phyloP scores from a whole-genome alignment of 92 coral and sea anemone species.

The Phenganax subtilis region DNA sequence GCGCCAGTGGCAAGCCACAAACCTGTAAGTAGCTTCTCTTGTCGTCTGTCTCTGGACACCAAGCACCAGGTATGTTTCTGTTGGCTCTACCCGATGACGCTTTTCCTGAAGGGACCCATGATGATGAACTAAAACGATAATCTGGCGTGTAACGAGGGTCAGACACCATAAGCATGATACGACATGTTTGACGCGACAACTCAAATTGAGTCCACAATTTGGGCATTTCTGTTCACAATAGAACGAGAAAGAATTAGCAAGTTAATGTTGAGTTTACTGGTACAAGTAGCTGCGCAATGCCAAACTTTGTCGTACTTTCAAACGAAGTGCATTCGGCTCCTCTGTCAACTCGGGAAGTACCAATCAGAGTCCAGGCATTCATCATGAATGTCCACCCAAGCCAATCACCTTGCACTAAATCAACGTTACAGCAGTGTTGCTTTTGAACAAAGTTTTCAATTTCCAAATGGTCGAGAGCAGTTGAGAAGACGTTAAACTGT shows the following conservation, averaged over 20 bases:
- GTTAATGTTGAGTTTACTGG: background rate
- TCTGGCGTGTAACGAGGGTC: conserved; percentile 12
- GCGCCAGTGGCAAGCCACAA: background rate
- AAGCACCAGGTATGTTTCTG: background rate
- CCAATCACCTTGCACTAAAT: conserved; percentile 15
- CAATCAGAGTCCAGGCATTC: background rate
- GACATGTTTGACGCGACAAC: conserved; percentile 6
- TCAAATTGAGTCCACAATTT: background rate
- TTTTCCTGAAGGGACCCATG: background rate
- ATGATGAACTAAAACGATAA: conserved; percentile 14
- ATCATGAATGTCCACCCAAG: background rate
- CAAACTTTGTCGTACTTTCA: conserved; percentile 12
- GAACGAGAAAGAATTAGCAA: background rate
- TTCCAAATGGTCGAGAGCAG: background rate
- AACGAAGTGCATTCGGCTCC: conserved; percentile 31
- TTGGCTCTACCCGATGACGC: conserved; percentile 11
- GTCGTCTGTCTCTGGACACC: conserved; percentile 28
- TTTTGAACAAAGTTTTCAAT: background rate
- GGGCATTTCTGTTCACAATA: background rate
- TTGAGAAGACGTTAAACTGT: conserved; percentile 3
- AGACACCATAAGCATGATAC: background rate
- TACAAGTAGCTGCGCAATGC: background rate
- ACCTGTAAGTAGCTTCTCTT: conserved; percentile 21
- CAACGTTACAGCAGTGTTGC: conserved; percentile 17
- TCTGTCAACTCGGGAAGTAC: background rate